These are phyloP conservation scores for Thelaira solivaga DNA, from an alignment of 2,888 invertebrate genomes.

Conservation along the genomic window DNA sequence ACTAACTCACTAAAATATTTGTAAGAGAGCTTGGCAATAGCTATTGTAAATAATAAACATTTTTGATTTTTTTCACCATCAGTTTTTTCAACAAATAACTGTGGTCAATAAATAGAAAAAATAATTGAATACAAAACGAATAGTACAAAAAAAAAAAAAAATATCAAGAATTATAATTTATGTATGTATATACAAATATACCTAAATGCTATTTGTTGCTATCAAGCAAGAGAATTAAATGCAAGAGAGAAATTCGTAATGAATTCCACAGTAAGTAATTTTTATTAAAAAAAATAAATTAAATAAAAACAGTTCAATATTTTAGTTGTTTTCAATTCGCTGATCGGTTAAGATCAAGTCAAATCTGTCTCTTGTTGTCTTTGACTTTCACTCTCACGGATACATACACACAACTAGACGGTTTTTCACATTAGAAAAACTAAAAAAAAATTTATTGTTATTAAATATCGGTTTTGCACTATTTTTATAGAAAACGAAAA, in stretches of 20 bases:
- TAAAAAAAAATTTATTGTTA: too few species aligned
- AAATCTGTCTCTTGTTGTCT: background rate
- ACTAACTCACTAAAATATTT: too few species aligned
- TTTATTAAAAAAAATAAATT: conserved; percentile 20
- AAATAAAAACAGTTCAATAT: conserved; percentile 31
- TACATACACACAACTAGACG: background rate
- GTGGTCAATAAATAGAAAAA: background rate
- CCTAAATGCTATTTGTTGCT: too few species aligned
- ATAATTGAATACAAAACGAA: background rate
- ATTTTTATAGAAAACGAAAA: conserved; percentile 8
- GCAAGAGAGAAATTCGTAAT: background rate
- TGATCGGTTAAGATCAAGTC: conserved; percentile 51
- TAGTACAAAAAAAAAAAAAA: conserved; percentile 3
- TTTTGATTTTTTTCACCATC: conserved; percentile 26
- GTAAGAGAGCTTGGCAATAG: too few species aligned
- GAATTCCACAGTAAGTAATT: conserved; percentile 10
- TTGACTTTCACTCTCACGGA: background rate
- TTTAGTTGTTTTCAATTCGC: conserved; percentile 57
- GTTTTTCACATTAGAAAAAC: conserved; percentile 2
- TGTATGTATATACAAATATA: too few species aligned
- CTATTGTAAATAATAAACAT: conserved; percentile 14
- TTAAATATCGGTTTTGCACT: conserved; percentile 15
- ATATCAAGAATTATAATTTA: background rate
- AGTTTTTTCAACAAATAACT: conserved; percentile 14
- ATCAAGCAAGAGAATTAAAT: conserved; percentile 10